phyloP scores from a whole-genome alignment of 2,113 vertebrate genomes.

The Pseudorhombus dupliciocellatus region DNA sequence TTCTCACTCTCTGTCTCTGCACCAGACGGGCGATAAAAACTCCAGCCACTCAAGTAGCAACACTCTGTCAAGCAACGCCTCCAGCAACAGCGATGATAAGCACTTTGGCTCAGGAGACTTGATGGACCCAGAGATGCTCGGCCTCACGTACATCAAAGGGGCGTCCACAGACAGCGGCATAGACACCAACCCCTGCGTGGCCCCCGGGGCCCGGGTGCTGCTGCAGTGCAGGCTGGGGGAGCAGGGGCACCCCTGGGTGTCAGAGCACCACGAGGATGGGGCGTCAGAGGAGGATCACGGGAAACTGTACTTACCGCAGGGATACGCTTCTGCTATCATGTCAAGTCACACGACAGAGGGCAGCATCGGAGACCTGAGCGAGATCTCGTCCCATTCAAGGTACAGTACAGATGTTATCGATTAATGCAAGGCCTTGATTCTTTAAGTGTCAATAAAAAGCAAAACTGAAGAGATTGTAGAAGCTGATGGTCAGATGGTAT shows the following conservation, averaged over 20 bases:
- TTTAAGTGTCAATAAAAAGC: background rate
- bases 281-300: constrained; percentile 83
- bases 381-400: constrained; percentile 95
- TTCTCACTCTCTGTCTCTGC: background rate
- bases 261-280: constrained; percentile 76
- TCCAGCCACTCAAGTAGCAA: constrained; percentile 97
- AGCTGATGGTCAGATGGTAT: background rate
- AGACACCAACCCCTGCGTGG: constrained; percentile 90
- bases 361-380: constrained; percentile 92
- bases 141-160: constrained; percentile 92
- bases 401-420: constrained; percentile 52
- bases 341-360: constrained; percentile 81
- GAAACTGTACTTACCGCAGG: constrained; percentile 86
- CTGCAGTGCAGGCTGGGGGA: constrained; percentile 82
- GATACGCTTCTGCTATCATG: constrained; percentile 83
- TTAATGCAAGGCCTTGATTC: background rate
- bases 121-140: constrained; percentile 93
- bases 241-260: constrained; percentile 82
- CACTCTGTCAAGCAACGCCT: constrained; percentile 92
- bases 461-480: background rate
- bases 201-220: constrained; percentile 81
- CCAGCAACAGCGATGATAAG: constrained; percentile 96
- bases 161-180: constrained; percentile 96
- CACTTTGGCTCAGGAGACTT: constrained; percentile 94
- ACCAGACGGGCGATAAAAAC: constrained; percentile 89